Base-by-base conservation (phyloP, 2,888 invertebrate species). In the Latrodectus hesperus region DNA sequence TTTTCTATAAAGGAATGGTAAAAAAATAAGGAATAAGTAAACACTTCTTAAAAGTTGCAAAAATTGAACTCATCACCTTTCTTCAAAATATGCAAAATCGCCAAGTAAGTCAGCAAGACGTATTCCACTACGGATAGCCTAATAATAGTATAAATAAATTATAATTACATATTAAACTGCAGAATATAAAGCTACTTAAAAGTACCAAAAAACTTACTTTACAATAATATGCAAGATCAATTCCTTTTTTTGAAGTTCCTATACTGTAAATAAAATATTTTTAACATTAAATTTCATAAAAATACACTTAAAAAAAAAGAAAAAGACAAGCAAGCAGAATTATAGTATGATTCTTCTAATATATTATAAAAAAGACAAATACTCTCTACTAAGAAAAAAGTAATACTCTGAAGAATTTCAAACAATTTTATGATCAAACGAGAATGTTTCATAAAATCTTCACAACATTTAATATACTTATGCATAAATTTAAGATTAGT, bases 181-280 rank as follows among this genome's bases (percentile, higher is more conserved):
- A 72, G 4, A 5, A 11, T 16, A 26, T 26, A 72, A 72, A 72
- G 38, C 6, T 17, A 26, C 9, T 55, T 55, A 55, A 6, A 14
- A 14, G 3, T 55, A 55, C 2, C 6, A 14, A 55, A 86, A 16
- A 2, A 87, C 88, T 90, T 90, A 92, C 93, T 93, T 99, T 99
- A 88, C 95, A 95, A 0, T 99, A 97, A 93, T 99, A 99, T 0
- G 99, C 96, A 89, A 99, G 99, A 10, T 99, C 99, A 92, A 99
- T 99, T 76, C 99, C 99, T 92, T 93, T 90, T 65, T 99, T 99
- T 14, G 99, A 99, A 22, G 99, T 99, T 14, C 99, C 99, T 89
- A 99, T 94, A 1, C 98, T 90, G 80, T 14, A 89, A 89, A 68
- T 53, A 53, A 60, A 9, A 16, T 52, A 73, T 49, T 49, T 73